Conservation (phyloP, 2,113 vertebrate species). For the human (Homo sapiens) region DNA sequence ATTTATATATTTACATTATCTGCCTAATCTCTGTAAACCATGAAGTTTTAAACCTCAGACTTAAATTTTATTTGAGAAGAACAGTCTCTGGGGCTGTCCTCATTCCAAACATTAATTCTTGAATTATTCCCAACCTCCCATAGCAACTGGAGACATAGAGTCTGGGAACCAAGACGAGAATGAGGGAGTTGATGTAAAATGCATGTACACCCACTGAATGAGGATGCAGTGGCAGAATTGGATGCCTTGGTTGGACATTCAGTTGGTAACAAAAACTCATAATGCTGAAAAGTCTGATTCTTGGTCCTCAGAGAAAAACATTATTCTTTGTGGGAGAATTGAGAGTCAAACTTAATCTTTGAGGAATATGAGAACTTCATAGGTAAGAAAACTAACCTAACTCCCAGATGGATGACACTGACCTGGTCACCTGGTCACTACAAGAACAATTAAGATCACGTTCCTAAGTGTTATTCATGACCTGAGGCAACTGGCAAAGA, state of each 20-base stretch:
- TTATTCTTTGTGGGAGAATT: neutral
- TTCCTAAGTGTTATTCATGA: neutral
- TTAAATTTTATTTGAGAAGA: conserved; percentile 49
- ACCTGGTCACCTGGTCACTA: neutral
- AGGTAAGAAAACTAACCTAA: neutral
- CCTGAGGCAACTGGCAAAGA: neutral
- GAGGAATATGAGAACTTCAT: neutral
- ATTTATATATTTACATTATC: conserved; percentile 8
- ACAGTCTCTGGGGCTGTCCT: neutral
- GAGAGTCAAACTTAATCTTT: neutral
- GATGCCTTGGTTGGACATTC: conserved; percentile 22
- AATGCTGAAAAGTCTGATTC: neutral
- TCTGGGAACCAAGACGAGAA: conserved; percentile 52
- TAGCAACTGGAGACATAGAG: conserved; percentile 66
- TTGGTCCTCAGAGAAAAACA: neutral
- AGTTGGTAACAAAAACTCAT: conserved; percentile 29
- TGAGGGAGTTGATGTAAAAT: conserved; percentile 33
- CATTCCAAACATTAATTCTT: conserved; percentile 64
- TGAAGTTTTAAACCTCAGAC: neutral
- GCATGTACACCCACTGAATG: neutral
- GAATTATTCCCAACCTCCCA: conserved; percentile 43
- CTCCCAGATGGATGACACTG: neutral
- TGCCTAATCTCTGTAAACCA: neutral
- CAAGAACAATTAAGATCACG: neutral
- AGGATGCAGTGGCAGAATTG: neutral